Conservation (phyloP, 1,140 invertebrate species). For the Aphelinus certus region DNA sequence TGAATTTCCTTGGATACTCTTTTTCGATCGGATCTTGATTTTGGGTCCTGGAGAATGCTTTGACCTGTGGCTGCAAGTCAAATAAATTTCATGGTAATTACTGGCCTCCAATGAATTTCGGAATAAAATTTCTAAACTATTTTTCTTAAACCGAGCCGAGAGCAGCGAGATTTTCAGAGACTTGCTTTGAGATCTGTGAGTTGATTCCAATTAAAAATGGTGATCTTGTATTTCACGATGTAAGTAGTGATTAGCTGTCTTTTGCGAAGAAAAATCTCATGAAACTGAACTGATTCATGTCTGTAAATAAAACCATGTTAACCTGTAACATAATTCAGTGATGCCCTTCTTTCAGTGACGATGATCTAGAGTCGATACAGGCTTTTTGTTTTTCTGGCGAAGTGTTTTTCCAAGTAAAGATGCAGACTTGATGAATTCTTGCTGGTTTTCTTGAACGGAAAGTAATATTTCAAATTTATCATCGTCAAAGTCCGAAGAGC, state of each 20-base stretch:
- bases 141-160: slow-evolving; percentile 14
- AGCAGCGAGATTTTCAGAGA: slow-evolving; percentile 29
- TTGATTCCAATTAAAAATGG: slow-evolving; percentile 5
- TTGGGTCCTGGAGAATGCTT: slow-evolving; percentile 22
- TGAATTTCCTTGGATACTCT: slow-evolving; percentile 12
- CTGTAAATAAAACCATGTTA: slow-evolving; percentile 29
- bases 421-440: slow-evolving; percentile 3
- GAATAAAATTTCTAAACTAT: slow-evolving; percentile 6
- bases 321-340: slow-evolving; percentile 14
- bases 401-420: slow-evolving; percentile 9
- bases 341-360: slow-evolving; percentile 7
- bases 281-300: slow-evolving; percentile 13
- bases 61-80: neutral
- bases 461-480: neutral
- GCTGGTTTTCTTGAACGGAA: neutral
- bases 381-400: neutral
- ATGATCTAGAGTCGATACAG: neutral
- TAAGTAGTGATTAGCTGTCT: slow-evolving; percentile 7
- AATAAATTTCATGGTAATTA: neutral
- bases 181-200: slow-evolving; percentile 5
- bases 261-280: neutral
- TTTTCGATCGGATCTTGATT: slow-evolving; percentile 9
- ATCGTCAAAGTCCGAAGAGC: slow-evolving; percentile 17
- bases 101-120: neutral
- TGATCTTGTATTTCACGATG: slow-evolving; percentile 11